phyloP scores from a whole-genome alignment of 2,797 vertebrate species.

The Liparis tanakae region DNA sequence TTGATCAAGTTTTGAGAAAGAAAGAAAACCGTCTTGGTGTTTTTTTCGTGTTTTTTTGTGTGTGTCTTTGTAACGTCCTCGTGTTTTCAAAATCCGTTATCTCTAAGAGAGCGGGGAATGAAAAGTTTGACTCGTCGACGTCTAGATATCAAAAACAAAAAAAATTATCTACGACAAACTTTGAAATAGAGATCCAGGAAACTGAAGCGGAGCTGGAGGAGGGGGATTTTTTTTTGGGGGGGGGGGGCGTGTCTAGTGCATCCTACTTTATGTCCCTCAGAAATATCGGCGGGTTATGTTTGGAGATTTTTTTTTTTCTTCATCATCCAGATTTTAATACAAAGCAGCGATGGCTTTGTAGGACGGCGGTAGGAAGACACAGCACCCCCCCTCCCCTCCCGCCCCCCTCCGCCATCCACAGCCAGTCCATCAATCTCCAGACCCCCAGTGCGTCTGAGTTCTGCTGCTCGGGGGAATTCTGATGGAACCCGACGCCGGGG shows the following conservation, averaged over 20 bases:
- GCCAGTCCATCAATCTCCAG: slow-evolving; percentile 58
- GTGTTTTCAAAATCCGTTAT: slow-evolving; percentile 51
- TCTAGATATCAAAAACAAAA: slow-evolving; percentile 31
- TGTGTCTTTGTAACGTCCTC: slow-evolving; percentile 25
- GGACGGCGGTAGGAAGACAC: slow-evolving; percentile 53
- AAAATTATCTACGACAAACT: slow-evolving; percentile 20
- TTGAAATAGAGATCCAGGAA: background rate
- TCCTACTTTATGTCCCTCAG: slow-evolving; percentile 48
- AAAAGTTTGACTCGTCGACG: slow-evolving; percentile 1
- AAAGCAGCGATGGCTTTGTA: slow-evolving; percentile 51
- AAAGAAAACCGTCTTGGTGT: slow-evolving; percentile 10
- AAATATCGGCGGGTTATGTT: slow-evolving; percentile 55
- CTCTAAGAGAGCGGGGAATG: slow-evolving; percentile 29
- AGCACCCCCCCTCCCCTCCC: background rate
- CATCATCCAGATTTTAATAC: slow-evolving; percentile 58
- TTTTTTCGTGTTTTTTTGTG: too few relatives aligned
- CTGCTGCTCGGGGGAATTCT: slow-evolving; percentile 52
- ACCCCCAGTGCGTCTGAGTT: slow-evolving; percentile 13
- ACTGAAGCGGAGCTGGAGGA: slow-evolving; percentile 5
- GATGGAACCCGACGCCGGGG: slow-evolving; percentile 51
- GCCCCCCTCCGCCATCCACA: slow-evolving; percentile 50
- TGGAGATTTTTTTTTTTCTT: slow-evolving; percentile 29
- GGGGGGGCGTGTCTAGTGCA: slow-evolving; percentile 9
- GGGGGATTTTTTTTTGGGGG: background rate
- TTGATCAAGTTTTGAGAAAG: slow-evolving; percentile 46